phyloP scores from a whole-genome alignment of 2,888 invertebrate genomes.

The Gastracanthus pulcherrimus region DNA sequence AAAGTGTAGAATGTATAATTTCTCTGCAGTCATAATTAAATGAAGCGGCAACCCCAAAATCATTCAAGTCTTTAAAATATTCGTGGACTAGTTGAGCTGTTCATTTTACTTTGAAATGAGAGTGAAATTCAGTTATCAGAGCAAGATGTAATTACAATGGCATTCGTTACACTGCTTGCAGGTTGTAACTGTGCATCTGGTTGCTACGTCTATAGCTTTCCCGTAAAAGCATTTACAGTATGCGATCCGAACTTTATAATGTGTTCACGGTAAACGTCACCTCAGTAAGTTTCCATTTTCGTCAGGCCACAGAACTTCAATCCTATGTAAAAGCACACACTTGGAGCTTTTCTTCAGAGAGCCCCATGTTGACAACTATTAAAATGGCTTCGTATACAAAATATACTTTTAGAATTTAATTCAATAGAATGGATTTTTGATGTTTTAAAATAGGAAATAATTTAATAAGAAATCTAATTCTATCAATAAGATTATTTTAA shows the following conservation, averaged over 20 bases:
- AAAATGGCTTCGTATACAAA: too few relatives aligned
- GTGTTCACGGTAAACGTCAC: not conserved
- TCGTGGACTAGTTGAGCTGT: not conserved
- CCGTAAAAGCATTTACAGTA: not conserved
- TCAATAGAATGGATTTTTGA: too few relatives aligned
- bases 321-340: constrained; percentile 12
- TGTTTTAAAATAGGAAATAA: too few relatives aligned
- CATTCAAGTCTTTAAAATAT: not conserved
- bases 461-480: too few relatives aligned
- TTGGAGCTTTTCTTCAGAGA: not conserved
- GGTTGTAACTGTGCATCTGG: not conserved
- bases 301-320: constrained; percentile 6
- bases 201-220: not conserved
- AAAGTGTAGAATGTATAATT: too few relatives aligned
- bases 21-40: too few relatives aligned
- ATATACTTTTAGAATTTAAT: too few relatives aligned
- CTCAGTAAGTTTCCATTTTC: constrained; percentile 11
- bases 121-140: not conserved
- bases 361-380: too few relatives aligned
- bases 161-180: not conserved
- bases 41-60: too few relatives aligned
- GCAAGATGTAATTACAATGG: not conserved
- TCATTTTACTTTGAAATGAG: not conserved
- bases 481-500: too few relatives aligned
- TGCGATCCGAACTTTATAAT: not conserved